Percentiles rank a stretch among this genome's conserved stretches.
phyloP scores from a whole-genome alignment of 2,113 vertebrate species.

The Pachyramphus minor region DNA sequence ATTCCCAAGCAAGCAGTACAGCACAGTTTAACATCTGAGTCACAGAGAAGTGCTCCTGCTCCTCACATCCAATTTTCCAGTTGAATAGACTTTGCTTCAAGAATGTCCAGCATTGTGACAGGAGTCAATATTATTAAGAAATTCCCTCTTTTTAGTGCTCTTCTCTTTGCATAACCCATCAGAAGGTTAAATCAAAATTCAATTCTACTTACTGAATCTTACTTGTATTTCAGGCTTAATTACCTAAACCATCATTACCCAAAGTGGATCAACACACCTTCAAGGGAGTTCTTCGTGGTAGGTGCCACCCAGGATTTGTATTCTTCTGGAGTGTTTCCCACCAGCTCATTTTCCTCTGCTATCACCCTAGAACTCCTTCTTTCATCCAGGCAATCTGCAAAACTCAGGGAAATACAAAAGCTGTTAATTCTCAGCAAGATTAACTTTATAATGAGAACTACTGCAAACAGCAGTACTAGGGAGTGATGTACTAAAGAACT shows the following conservation, averaged over 20 bases:
- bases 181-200: slow-evolving; percentile 54
- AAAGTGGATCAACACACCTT: background rate
- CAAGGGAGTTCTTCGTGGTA: background rate
- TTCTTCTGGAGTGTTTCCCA: background rate
- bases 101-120: slow-evolving; percentile 14
- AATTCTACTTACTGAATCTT: background rate
- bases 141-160: background rate
- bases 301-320: background rate
- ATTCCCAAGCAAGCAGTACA: background rate
- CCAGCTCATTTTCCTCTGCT: background rate
- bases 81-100: background rate
- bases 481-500: background rate
- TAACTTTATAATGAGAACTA: background rate
- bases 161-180: slow-evolving; percentile 44
- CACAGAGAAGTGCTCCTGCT: background rate
- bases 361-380: background rate
- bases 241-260: background rate
- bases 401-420: background rate
- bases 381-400: background rate
- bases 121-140: slow-evolving; percentile 51
- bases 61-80: slow-evolving; percentile 63
- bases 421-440: background rate
- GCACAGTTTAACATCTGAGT: background rate
- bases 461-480: background rate
- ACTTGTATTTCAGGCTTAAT: slow-evolving; percentile 6